Conservation (phyloP, 2,113 vertebrate species). For the Buteo buteo region DNA sequence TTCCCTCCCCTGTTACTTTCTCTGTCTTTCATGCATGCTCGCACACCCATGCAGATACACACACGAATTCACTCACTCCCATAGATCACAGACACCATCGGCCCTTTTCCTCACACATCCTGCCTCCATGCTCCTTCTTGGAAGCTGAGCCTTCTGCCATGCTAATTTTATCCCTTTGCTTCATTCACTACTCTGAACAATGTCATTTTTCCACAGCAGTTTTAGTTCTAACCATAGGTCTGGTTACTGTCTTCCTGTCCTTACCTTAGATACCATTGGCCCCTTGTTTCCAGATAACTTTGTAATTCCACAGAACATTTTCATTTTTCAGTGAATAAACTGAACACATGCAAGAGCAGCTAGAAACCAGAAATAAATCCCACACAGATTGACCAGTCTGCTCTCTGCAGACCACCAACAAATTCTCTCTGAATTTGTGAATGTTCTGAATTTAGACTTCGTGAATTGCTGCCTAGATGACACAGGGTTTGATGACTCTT, state of each 20-base stretch:
- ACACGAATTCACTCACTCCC: not conserved
- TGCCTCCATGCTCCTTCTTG: not conserved
- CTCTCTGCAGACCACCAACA: not conserved
- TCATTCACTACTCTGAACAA: not conserved
- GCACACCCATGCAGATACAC: not conserved
- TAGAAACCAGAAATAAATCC: not conserved
- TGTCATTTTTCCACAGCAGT: not conserved
- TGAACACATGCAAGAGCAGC: not conserved
- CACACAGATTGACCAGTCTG: not conserved
- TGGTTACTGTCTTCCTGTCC: not conserved
- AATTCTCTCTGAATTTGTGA: not conserved
- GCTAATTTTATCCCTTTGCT: not conserved
- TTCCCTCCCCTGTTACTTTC: not conserved
- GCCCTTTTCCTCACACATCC: not conserved
- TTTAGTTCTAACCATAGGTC: not conserved
- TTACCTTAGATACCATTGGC: not conserved
- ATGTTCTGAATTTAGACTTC: not conserved
- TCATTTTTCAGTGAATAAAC: not conserved
- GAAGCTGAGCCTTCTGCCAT: not conserved
- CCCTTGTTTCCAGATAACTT: not conserved
- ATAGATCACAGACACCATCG: not conserved
- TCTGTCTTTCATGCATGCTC: fast-evolving
- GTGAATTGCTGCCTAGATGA: not conserved
- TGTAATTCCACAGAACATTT: not conserved
- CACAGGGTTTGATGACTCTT: not conserved